phyloP scores from a whole-genome alignment of 2,888 invertebrate species.

The Ectobius pallidus region DNA sequence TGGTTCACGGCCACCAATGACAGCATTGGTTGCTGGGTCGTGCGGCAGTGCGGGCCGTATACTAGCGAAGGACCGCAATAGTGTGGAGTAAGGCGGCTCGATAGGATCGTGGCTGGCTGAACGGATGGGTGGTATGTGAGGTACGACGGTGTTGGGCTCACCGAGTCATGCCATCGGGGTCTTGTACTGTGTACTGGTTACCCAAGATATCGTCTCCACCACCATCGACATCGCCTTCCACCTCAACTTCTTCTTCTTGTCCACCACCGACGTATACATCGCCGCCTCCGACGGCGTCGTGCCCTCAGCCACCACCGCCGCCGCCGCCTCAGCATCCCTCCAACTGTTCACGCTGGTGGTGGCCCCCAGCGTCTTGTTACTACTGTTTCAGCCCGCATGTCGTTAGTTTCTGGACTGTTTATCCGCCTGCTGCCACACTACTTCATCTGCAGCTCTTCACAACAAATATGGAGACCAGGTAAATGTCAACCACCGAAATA shows the following conservation, averaged over 20 bases:
- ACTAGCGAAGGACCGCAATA: conserved; percentile 21
- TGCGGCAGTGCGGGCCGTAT: background rate
- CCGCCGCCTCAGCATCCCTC: background rate
- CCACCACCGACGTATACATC: too few relatives aligned
- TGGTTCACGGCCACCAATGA: conserved; percentile 22
- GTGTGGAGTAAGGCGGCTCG: background rate
- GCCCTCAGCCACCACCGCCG: background rate
- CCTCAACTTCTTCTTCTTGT: background rate
- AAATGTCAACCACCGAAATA: too few relatives aligned
- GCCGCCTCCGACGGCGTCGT: conserved; percentile 13
- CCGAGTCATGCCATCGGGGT: conserved; percentile 41
- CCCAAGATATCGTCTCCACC: conserved; percentile 29
- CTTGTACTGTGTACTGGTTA: conserved; percentile 41
- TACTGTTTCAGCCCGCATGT: conserved; percentile 42
- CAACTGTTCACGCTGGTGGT: conserved; percentile 26
- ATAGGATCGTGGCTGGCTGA: background rate
- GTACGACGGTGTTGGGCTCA: too few relatives aligned
- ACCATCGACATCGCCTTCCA: conserved; percentile 22
- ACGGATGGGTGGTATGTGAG: conserved; percentile 24
- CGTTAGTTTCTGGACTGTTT: conserved; percentile 41
- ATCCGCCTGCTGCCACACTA: conserved; percentile 39
- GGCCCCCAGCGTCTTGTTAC: conserved; percentile 21
- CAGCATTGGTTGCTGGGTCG: conserved; percentile 12
- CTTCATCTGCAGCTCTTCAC: conserved; percentile 39
- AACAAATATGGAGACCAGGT: conserved; percentile 39